Conservation (phyloP, 2,888 invertebrate genomes). For the Himalopsyche kuldschensis region DNA sequence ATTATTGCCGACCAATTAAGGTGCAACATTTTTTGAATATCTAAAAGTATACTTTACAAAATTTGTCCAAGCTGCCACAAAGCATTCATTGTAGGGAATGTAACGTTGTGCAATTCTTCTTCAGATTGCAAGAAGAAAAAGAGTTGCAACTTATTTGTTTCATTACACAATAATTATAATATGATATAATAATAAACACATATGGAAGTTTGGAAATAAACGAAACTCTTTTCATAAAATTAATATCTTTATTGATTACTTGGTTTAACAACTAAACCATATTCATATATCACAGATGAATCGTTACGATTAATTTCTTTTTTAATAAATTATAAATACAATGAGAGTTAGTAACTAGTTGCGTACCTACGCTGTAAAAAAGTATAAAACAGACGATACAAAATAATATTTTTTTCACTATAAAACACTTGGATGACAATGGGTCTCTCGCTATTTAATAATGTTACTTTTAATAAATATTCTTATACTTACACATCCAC, state of each 20-base stretch:
- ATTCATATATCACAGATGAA: conserved; percentile 38
- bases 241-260: conserved; percentile 28
- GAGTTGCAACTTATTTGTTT: no score
- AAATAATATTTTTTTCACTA: neutral
- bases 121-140: no score
- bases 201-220: neutral
- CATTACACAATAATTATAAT: no score
- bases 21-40: no score
- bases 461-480: neutral
- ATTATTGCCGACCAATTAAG: no score
- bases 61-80: no score
- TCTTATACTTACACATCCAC: neutral
- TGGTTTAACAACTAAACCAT: conserved; percentile 28
- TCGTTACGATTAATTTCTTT: conserved; percentile 12
- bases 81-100: no score
- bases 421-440: neutral
- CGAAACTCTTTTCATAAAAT: conserved; percentile 28
- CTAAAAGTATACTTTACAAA: no score
- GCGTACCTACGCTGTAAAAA: neutral
- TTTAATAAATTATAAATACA: conserved; percentile 3
- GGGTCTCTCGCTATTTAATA: neutral
- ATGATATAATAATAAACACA: neutral
- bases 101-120: no score
- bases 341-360: neutral
- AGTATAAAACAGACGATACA: neutral